Evolutionary conservation across 2,888 invertebrate genomes (phyloP).

Genomic region (Odiellus spinosus): DNA sequence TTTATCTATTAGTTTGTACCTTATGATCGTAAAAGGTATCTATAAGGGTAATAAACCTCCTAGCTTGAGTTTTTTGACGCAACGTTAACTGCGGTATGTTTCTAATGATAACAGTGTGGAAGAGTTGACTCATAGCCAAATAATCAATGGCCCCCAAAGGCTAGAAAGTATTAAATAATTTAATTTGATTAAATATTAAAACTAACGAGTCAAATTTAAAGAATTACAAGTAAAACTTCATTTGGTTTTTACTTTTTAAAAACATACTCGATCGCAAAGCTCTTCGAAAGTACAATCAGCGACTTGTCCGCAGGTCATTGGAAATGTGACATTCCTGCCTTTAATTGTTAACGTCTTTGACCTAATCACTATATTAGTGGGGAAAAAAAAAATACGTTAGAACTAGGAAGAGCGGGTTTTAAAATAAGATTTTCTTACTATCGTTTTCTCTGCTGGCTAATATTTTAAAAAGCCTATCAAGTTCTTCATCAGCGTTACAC

Average conservation of each 20-base stretch:
- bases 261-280: conserved; percentile 64
- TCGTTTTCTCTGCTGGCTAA: conserved; percentile 79
- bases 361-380: conserved; percentile 41
- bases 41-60: conserved; percentile 89
- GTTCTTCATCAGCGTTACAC: conserved; percentile 42
- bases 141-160: conserved; percentile 91
- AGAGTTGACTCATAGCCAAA: conserved; percentile 74
- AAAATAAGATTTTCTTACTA: conserved; percentile 24
- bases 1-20: too few relatives aligned
- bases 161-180: conserved; percentile 34
- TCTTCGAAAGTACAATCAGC: conserved; percentile 76
- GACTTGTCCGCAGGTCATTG: conserved; percentile 75
- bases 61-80: conserved; percentile 62
- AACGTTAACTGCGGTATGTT: conserved; percentile 71
- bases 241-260: not conserved
- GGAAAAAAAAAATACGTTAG: conserved; percentile 1
- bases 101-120: conserved; percentile 84
- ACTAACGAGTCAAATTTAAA: not conserved
- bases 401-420: not conserved
- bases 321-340: conserved; percentile 72
- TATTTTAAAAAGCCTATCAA: conserved; percentile 72
- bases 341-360: conserved; percentile 71
- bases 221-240: not conserved
- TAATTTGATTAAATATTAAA: not conserved
- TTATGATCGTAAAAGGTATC: conserved; percentile 91